Evolutionary conservation across 2,113 vertebrate species (phyloP).

Genomic region (Apodemus sylvaticus): DNA sequence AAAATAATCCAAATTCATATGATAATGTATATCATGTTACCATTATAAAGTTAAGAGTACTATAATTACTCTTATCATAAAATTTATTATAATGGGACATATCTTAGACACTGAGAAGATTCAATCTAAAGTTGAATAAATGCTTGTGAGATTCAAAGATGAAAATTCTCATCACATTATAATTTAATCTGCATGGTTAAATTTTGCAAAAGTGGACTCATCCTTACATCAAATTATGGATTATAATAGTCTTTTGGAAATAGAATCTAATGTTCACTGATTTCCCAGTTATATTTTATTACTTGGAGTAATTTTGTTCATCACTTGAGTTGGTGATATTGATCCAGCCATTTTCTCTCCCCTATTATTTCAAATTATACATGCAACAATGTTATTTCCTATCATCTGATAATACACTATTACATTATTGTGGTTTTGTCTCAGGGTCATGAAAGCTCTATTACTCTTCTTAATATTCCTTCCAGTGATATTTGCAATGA

Average conservation of each 20-base stretch:
- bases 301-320: background rate
- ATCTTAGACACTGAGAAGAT: background rate
- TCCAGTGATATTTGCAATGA: background rate
- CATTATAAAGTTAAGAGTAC: background rate
- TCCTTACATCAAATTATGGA: background rate
- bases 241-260: background rate
- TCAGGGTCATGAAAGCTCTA: background rate
- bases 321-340: background rate
- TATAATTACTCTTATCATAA: background rate
- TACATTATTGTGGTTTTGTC: background rate
- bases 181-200: background rate
- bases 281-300: background rate
- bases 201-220: background rate
- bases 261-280: background rate
- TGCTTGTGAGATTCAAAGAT: background rate
- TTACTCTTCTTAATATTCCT: background rate
- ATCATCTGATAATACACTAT: background rate
- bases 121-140: background rate
- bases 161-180: background rate
- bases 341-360: background rate
- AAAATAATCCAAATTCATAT: background rate
- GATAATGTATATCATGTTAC: background rate
- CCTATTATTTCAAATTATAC: background rate
- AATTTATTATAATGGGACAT: background rate
- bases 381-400: background rate